Conservation (phyloP, 2,888 invertebrate genomes). For the Cloeon dipterum region DNA sequence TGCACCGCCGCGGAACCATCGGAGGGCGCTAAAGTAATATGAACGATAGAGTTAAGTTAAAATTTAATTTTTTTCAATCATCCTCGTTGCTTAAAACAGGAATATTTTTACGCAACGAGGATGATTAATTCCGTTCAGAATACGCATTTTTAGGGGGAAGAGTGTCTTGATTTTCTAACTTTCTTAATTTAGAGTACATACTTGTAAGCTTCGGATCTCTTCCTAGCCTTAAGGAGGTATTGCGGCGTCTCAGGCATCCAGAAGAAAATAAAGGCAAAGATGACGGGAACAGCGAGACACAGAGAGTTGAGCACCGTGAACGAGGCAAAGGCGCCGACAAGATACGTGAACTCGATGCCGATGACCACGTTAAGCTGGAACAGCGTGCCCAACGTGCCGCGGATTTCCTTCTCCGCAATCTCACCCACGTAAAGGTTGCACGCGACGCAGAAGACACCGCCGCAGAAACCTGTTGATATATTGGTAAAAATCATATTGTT, state of each 20-base stretch:
- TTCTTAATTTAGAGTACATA: constrained; percentile 5
- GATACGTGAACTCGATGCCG: constrained; percentile 59
- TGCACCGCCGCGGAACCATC: constrained; percentile 43
- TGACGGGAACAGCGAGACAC: constrained; percentile 37
- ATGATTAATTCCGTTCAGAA: constrained; percentile 12
- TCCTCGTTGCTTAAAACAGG: constrained; percentile 9
- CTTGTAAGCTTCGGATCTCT: constrained; percentile 4
- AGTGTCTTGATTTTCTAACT: too few species aligned
- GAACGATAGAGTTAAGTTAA: constrained; percentile 11
- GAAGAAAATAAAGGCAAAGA: constrained; percentile 45
- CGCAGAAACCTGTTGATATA: constrained; percentile 54
- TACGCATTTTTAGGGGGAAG: constrained; percentile 10
- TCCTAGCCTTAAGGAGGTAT: constrained; percentile 34
- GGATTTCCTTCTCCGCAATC: constrained; percentile 57
- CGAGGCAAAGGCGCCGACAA: constrained; percentile 32
- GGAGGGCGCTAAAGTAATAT: constrained; percentile 25
- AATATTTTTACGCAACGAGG: constrained; percentile 6
- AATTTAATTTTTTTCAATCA: too few species aligned
- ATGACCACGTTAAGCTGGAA: constrained; percentile 69
- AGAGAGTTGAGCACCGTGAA: constrained; percentile 37
- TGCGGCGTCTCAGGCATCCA: constrained; percentile 78
- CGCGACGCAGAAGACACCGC: constrained; percentile 60
- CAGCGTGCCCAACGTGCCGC: constrained; percentile 66
- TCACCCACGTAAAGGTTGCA: constrained; percentile 71
- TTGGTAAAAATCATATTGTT: too few species aligned